Base-by-base conservation (phyloP, 2,888 invertebrate genomes). In the Drosophila antonietae region DNA sequence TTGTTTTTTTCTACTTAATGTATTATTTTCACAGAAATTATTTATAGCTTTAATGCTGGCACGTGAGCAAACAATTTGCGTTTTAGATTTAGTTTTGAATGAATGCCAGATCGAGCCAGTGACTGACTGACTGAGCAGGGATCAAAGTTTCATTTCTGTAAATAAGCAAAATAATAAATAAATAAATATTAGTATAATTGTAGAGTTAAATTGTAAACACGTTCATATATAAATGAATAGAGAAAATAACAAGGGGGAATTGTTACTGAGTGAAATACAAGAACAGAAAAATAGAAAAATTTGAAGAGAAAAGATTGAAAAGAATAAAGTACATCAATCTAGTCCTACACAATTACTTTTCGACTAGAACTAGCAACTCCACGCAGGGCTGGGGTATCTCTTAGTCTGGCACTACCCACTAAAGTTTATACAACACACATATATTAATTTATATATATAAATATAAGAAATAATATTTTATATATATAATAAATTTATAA, bases 61-160 rank as follows among this genome's bases (percentile, higher is more conserved):
- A 77, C 75, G 77, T 77, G 77, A 77, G 23, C 51, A 46, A 51
- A 33, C 46, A 59, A 81, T 73, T 78, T 82, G 66, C 88, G 84
- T 68, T 66, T 81, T 28, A 78, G 84, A 71, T 81, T 76, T 71
- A 39, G 20, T 56, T 55, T 37, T 59, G 46, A 46, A 55, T 64
- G 64, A 47, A 61, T 73, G 73, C 67, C 78, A 67, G 35, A 61
- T 39, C 37, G 44, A 67, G 43, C 39, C n/a, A 37, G 49, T 59
- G 46, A 14, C 37, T 37, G 51, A 10, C 44, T 37, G 46, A 14
- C 37, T 37, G 51, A 10, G n/a, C 53, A 58, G 57, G 35, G 60
- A 33, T 51, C 55, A 75, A 75, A 77, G 72, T 76, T 28, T 53
- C 47, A 33, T 31, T 52, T 15, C 10, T 7, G 23, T 75, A 43